Evolutionary conservation across 1,140 invertebrate genomes (phyloP).

Genomic region (Brachionus plicatilis): DNA sequence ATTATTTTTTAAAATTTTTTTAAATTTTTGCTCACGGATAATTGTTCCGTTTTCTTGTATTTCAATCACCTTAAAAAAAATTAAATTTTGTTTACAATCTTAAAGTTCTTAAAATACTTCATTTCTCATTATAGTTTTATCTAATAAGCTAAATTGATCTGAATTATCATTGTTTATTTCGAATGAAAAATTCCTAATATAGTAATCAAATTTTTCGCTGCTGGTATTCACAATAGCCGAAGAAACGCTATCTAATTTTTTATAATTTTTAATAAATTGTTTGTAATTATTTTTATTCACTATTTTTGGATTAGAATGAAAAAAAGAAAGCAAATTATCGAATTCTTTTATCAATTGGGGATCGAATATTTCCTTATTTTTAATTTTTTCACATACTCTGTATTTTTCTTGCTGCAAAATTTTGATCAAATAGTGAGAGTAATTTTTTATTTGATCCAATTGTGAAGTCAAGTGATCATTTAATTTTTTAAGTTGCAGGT

Average conservation of each 20-base stretch:
- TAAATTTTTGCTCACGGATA: background rate
- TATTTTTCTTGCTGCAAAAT: background rate
- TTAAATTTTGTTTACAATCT: background rate
- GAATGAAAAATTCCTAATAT: background rate
- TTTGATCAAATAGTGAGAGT: background rate
- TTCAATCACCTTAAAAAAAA: background rate
- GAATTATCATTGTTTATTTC: background rate
- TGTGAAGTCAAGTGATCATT: background rate
- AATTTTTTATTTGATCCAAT: background rate
- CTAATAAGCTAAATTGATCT: background rate
- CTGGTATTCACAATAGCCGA: background rate
- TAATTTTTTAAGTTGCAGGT: background rate
- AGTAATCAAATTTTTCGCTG: background rate
- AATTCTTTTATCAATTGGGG: background rate
- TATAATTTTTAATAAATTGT: background rate
- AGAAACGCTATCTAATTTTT: background rate
- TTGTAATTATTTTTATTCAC: conserved; percentile 5
- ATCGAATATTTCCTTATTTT: background rate
- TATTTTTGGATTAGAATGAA: background rate
- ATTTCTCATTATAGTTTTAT: background rate
- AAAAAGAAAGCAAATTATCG: background rate
- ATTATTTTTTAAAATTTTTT: background rate
- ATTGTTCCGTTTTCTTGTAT: background rate
- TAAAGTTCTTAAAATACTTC: background rate
- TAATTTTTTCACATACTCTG: background rate